Percentiles rank a stretch among this genome's conserved stretches.
These are phyloP conservation scores for Lepidochitona cinerea DNA, from an alignment of 2,888 invertebrate genomes.

Conservation along the genomic window DNA sequence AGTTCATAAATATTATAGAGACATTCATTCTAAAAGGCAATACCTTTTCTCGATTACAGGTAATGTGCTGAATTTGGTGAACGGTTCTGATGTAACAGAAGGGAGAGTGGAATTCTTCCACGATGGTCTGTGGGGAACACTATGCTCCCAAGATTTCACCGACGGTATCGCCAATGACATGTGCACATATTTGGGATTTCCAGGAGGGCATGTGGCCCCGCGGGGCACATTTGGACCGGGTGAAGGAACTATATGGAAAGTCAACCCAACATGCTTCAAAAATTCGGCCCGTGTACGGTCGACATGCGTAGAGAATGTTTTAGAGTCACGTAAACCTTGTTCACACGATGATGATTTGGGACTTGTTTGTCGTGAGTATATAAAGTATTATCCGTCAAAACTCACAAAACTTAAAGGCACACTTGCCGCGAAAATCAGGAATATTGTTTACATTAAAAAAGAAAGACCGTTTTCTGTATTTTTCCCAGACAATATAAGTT, in stretches of 20 bases:
- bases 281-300: slow-evolving; percentile 32
- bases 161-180: slow-evolving; percentile 55
- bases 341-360: slow-evolving; percentile 45
- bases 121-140: slow-evolving; percentile 57
- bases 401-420: no score
- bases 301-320: slow-evolving; percentile 30
- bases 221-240: slow-evolving; percentile 50
- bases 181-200: slow-evolving; percentile 54
- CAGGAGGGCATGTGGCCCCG: slow-evolving; percentile 52
- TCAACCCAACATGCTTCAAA: slow-evolving; percentile 52
- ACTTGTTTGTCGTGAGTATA: slow-evolving; percentile 55
- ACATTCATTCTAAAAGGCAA: no score
- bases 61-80: slow-evolving; percentile 39
- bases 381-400: no score
- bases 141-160: slow-evolving; percentile 46
- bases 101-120: slow-evolving; percentile 60
- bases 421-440: no score
- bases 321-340: slow-evolving; percentile 23
- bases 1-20: no score
- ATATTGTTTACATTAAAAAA: no score
- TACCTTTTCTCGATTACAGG: background rate
- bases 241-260: slow-evolving; percentile 44
- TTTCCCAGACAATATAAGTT: no score
- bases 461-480: no score
- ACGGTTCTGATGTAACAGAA: slow-evolving; percentile 46